A percentile compares a stretch with the other conserved stretches of the same genome.
These are phyloP conservation scores for Plagodis pulveraria DNA, from an alignment of 2,888 invertebrate genomes.

Conservation along the genomic window DNA sequence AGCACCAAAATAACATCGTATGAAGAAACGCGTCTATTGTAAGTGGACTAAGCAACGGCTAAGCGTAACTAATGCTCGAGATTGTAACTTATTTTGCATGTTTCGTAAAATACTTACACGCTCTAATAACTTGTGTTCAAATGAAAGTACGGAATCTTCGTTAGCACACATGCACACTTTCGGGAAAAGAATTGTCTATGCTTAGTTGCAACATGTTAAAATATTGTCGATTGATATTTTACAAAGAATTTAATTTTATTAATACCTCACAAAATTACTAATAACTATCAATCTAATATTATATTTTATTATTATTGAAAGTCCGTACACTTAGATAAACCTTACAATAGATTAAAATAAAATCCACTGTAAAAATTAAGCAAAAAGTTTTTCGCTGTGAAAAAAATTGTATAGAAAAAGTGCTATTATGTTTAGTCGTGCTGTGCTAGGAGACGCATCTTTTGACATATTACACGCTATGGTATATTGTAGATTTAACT, in stretches of 20 bases:
- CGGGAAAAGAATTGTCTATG: slow-evolving; percentile 1
- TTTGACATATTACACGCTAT: too few species aligned
- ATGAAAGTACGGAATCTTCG: slow-evolving; percentile 76
- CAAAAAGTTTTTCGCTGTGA: too few species aligned
- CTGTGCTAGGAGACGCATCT: too few species aligned
- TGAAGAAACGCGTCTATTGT: slow-evolving; percentile 77
- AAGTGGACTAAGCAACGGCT: slow-evolving; percentile 72
- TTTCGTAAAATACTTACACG: slow-evolving; percentile 83
- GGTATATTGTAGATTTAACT: too few species aligned
- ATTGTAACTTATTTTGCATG: slow-evolving; percentile 84
- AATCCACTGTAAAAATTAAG: too few species aligned
- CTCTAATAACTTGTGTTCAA: slow-evolving; percentile 75
- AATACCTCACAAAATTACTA: too few species aligned
- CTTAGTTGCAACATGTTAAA: slow-evolving; percentile 29
- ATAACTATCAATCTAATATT: too few species aligned
- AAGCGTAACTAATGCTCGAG: slow-evolving; percentile 82
- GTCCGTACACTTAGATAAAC: too few species aligned
- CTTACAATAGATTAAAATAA: too few species aligned
- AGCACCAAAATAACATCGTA: slow-evolving; percentile 9
- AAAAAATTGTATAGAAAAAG: too few species aligned
- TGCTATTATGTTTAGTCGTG: too few species aligned
- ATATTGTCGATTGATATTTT: neutral
- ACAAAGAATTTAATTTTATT: slow-evolving; percentile 2
- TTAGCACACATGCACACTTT: slow-evolving; percentile 16
- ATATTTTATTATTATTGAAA: too few species aligned